A percentile compares a stretch with the other conserved stretches of the same genome.
phyloP scores from a whole-genome alignment of 2,888 invertebrate species.

The Pachydiplax longipennis region DNA sequence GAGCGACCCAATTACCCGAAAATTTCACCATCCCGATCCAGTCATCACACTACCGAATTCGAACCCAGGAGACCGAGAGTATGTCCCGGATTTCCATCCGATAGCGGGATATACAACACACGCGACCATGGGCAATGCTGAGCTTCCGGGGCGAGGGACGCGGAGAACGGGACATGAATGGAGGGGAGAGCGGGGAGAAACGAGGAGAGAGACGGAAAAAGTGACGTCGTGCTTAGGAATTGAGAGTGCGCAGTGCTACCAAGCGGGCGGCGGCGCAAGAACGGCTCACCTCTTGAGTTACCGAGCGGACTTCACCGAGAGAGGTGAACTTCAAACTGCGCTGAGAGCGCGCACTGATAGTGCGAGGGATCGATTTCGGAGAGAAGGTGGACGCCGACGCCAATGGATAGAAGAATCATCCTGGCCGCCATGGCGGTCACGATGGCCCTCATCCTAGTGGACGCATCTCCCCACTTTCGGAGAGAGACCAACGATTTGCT shows the following conservation, averaged over 20 bases:
- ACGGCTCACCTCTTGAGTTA: background rate
- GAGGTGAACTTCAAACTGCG: background rate
- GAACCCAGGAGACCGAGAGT: background rate
- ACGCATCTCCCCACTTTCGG: background rate
- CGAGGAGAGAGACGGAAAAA: slow-evolving; percentile 33
- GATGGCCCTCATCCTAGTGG: background rate
- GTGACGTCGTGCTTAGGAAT: background rate
- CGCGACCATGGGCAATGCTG: background rate
- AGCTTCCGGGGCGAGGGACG: background rate
- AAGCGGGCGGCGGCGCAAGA: background rate
- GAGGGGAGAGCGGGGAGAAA: slow-evolving; percentile 44
- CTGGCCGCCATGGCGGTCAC: background rate
- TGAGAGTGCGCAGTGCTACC: background rate
- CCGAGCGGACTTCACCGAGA: background rate
- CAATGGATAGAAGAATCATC: background rate
- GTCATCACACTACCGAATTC: background rate
- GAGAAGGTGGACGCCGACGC: background rate
- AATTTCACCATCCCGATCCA: background rate
- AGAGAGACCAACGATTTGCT: slow-evolving; percentile 68
- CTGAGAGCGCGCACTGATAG: background rate
- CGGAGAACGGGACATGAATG: background rate
- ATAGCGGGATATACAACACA: background rate
- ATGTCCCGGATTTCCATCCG: background rate
- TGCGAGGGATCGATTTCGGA: background rate
- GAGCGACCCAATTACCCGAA: background rate